These are phyloP conservation scores for Cylindroiulus punctatus DNA, from an alignment of 2,888 invertebrate species.

Conservation along the genomic window DNA sequence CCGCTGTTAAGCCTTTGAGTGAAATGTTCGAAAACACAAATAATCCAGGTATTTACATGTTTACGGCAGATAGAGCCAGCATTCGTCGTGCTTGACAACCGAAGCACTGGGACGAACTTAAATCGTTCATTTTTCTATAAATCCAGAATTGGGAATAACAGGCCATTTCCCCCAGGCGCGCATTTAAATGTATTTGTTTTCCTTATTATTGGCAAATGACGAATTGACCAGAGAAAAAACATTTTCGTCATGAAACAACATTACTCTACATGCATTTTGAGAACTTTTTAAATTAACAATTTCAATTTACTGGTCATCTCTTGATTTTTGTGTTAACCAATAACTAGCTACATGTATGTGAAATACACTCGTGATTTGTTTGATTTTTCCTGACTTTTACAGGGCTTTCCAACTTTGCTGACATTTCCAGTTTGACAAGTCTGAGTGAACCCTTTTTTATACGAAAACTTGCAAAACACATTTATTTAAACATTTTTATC, in stretches of 20 bases:
- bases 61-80: not conserved
- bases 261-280: no score
- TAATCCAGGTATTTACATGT: constrained; percentile 26
- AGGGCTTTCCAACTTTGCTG: no score
- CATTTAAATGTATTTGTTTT: not conserved
- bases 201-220: not conserved
- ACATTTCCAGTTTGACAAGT: no score
- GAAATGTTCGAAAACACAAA: not conserved
- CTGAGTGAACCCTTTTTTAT: no score
- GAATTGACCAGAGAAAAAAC: not conserved
- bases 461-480: no score
- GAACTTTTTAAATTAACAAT: no score
- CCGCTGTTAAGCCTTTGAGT: not conserved
- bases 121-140: not conserved
- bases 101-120: constrained; percentile 4
- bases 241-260: not conserved
- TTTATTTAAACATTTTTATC: no score
- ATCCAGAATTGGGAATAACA: not conserved
- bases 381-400: no score
- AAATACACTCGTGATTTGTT: no score
- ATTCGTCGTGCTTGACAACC: not conserved
- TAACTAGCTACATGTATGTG: no score
- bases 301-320: no score
- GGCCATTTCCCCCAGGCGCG: not conserved
- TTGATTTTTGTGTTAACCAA: no score